Base-by-base conservation (phyloP, 2,113 vertebrate genomes). In the Seriola rivoliana region DNA sequence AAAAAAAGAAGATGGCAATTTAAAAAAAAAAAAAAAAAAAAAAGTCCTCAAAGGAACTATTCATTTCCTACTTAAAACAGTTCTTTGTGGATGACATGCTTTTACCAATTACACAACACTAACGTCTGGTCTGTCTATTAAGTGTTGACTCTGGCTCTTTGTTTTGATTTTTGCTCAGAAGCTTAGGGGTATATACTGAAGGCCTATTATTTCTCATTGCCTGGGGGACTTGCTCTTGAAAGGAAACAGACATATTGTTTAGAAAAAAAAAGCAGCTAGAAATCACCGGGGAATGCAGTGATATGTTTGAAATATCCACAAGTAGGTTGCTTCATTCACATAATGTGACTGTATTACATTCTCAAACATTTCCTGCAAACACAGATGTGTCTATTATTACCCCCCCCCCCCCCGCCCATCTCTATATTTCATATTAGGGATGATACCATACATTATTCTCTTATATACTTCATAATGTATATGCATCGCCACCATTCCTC, bases 21-120 rank as follows among this genome's bases (percentile, higher is more conserved):
- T 84, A 50, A 57, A 40, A 59, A 52, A 17, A 65, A 72, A 69
- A 50, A 85, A 57, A 40, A 59, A 52, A 17, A 65, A 72, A 69
- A 44, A 85, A 81, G 42, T 62, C 25, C 78, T 90, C 75, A 90
- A 85, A 90, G 82, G 75, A 76, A 70, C 68, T 29, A 84, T 93
- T 84, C 55, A 74, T 91, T 85, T 80, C 69, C 46, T 62, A 82
- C 86, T 86, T 90, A 77, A 91, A 91, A 79, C 83, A 71, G 54
- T 75, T 84, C 71, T 91, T 80, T 86, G 78, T 90, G 73, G 80
- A 84, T 70, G 76, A 65, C 67, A 50, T 73, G 85, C 78, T 69
- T 93, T 90, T 82, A 91, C 75, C 87, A 88, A 76, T 93, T 90
- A 78, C 75, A 89, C 79, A 76, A 79, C 80, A 87, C 69, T 75